Conservation (phyloP, 2,888 invertebrate species). For the Slavum lentiscoides region DNA sequence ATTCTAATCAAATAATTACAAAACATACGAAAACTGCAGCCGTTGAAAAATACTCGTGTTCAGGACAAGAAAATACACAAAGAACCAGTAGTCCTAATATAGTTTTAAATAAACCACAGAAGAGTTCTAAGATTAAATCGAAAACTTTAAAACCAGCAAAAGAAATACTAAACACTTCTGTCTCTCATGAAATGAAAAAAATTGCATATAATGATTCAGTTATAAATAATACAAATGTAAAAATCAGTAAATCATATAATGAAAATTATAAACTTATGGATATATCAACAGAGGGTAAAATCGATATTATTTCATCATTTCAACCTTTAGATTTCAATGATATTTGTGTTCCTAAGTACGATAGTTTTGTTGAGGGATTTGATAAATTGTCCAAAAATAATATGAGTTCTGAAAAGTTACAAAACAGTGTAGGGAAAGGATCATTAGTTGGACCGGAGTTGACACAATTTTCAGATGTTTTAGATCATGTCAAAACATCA, state of each 20-base stretch:
- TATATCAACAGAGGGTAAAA: conserved; percentile 6
- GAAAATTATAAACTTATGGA: conserved; percentile 20
- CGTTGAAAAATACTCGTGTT: neutral
- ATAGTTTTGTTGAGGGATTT: conserved; percentile 8
- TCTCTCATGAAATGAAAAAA: neutral
- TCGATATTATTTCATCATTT: neutral
- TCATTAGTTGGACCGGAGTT: neutral
- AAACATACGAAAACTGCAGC: neutral
- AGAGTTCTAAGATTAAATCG: neutral
- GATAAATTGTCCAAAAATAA: neutral
- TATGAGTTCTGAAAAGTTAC: neutral
- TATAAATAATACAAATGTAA: neutral
- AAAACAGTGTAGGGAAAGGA: neutral
- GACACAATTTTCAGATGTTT: neutral
- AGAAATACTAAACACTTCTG: neutral
- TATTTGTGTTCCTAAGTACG: neutral
- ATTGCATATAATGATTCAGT: neutral
- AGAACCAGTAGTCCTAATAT: conserved; percentile 21
- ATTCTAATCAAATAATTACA: neutral
- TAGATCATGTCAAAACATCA: too few relatives aligned
- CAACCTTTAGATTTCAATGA: neutral
- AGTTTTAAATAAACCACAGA: neutral
- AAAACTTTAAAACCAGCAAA: neutral
- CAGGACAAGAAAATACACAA: neutral
- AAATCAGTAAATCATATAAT: neutral